Base-by-base conservation (phyloP, 2,113 vertebrate species). In the Plotosus lineatus region DNA sequence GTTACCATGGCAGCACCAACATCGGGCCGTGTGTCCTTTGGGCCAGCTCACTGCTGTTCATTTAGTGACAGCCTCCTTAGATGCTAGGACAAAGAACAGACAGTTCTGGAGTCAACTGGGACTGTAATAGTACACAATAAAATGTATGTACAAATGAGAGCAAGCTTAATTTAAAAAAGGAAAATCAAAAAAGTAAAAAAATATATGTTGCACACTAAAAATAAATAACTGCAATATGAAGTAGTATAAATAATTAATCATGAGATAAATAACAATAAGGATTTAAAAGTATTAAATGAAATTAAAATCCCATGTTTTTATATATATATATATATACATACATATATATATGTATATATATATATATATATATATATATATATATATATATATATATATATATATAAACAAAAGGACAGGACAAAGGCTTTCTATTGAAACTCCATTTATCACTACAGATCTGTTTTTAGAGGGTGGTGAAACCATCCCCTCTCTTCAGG, bases 1-100 rank as follows among this genome's bases (percentile, higher is more conserved):
- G 87, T 89, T 88, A 63, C 85, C 82, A 84, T 85, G 83, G 86
- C 14, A 85, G 60, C 79, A 6, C 60, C 68, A 61, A 68, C 68
- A 66, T 66, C 61, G 46, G 77, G 58, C 69, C 44, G 31, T 79
- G 61, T 36, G 69, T 84, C 66, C 66, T 71, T 53, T 23, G 12
- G 69, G 7, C 46, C 38, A 36, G 61, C 50, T 61, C 36, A 15
- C 26, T 71, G 60, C 58, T 50, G 42, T 77, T 79, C 69, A 44
- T 51, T 75, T 72, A 60, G 58, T 3, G 21, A n/a, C 61, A 38
- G 48, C 65, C 68, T 23, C 8, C 17, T n/a, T 40, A 0, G 40
- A 53, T 5, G 4, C 63, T 82, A 9, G n/a, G 23, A 26, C 42
- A 23, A 68, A n/a, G 42, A 68, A 42, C 2, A 19, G 4, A 23